phyloP scores from a whole-genome alignment of 2,113 vertebrate genomes.

The Leptobrachium leishanense region DNA sequence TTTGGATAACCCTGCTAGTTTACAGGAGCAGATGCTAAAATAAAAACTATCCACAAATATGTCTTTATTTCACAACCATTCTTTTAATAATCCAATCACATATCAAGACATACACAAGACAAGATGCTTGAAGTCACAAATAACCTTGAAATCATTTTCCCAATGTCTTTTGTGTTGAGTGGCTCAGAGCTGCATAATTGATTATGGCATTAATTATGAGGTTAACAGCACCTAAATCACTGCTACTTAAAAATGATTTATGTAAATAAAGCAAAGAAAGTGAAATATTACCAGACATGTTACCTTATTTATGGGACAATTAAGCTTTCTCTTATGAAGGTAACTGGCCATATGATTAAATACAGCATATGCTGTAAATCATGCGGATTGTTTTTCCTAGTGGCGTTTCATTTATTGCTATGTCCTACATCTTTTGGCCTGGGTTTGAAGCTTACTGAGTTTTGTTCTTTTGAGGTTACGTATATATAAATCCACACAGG shows the following conservation, averaged over 20 bases:
- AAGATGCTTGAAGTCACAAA: slow-evolving; percentile 20
- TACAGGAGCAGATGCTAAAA: too few species aligned
- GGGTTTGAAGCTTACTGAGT: too few species aligned
- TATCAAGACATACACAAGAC: neutral
- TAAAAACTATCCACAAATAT: too few species aligned
- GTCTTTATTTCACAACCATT: too few species aligned
- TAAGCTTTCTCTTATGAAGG: neutral
- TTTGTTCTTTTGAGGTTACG: too few species aligned
- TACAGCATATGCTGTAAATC: neutral
- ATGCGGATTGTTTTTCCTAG: too few species aligned
- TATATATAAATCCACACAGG: too few species aligned
- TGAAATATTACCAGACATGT: neutral
- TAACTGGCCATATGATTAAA: neutral
- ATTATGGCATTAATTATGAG: slow-evolving; percentile 13
- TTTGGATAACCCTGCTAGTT: too few species aligned
- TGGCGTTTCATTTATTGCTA: too few species aligned
- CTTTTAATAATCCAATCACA: too few species aligned
- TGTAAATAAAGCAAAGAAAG: slow-evolving; percentile 4
- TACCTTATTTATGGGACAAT: neutral
- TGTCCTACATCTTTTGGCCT: too few species aligned
- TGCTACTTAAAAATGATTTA: slow-evolving; percentile 21
- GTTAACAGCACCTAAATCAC: neutral
- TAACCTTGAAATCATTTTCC: slow-evolving; percentile 19
- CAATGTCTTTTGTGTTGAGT: neutral
- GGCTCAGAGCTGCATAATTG: slow-evolving; percentile 1